Conservation (phyloP, 2,888 invertebrate species). For the Ceratothoa steindachneri region DNA sequence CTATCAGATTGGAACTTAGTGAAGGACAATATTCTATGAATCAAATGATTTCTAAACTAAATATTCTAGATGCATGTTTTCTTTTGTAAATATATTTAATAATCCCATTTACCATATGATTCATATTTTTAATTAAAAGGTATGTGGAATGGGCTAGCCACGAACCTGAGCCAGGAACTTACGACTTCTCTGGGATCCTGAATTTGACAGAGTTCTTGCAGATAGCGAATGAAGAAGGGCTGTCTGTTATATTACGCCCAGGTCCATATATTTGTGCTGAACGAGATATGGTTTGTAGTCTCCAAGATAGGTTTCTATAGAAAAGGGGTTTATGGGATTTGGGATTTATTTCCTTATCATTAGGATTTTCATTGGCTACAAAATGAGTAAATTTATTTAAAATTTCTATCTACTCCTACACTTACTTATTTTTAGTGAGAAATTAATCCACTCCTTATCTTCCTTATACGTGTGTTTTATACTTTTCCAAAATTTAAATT, state of each 20-base stretch:
- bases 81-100: no score
- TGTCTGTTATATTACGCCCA: slow-evolving; percentile 57
- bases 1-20: no score
- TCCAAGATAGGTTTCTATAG: background rate
- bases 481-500: no score
- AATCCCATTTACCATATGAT: no score
- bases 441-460: background rate
- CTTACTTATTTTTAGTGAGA: background rate
- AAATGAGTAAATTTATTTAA: background rate
- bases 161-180: slow-evolving; percentile 52
- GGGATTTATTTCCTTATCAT: background rate
- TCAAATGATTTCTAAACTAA: no score
- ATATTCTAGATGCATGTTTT: no score
- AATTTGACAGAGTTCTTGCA: slow-evolving; percentile 53
- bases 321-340: background rate
- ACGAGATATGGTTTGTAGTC: slow-evolving; percentile 55
- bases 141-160: slow-evolving; percentile 56
- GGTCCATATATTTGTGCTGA: slow-evolving; percentile 61
- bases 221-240: slow-evolving; percentile 56
- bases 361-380: background rate
- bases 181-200: slow-evolving; percentile 54
- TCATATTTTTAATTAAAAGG: slow-evolving; percentile 10
- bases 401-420: background rate
- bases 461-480: no score
- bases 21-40: no score